Evolutionary conservation across 2,797 vertebrate species (phyloP).

Genomic region (Antennarius maculatus): DNA sequence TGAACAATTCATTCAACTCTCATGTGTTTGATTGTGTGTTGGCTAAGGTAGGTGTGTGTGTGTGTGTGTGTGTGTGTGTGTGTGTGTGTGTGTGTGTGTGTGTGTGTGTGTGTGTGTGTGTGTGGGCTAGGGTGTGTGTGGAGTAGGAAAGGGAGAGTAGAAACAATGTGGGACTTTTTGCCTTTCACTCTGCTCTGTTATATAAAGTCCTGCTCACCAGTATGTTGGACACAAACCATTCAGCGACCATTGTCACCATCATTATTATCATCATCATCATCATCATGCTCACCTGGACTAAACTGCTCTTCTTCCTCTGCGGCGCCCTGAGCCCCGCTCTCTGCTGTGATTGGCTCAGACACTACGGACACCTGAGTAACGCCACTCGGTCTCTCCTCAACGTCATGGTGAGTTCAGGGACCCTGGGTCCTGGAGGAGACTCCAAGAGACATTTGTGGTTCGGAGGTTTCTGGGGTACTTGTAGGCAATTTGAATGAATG

Average conservation of each 20-base stretch:
- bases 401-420: conserved; percentile 45
- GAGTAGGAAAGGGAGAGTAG: conserved; percentile 12
- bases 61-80: not conserved
- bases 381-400: not conserved
- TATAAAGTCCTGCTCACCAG: conserved; percentile 21
- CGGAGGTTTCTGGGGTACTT: not conserved
- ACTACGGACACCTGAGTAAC: conserved; percentile 28
- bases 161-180: conserved; percentile 6
- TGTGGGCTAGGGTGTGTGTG: not conserved
- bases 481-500: too few relatives aligned
- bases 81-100: not conserved
- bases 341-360: conserved; percentile 55
- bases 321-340: not conserved
- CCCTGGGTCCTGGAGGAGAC: not conserved
- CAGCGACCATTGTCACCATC: not conserved
- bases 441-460: too few relatives aligned
- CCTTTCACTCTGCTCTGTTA: not conserved
- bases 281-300: conserved; percentile 3
- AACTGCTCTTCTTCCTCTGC: conserved; percentile 9
- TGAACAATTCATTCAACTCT: not conserved
- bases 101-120: not conserved
- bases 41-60: too few relatives aligned
- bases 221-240: conserved; percentile 5
- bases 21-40: too few relatives aligned
- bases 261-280: not conserved